These are phyloP conservation scores for Indri indri DNA, from an alignment of 2,113 vertebrate species.

Conservation along the genomic window DNA sequence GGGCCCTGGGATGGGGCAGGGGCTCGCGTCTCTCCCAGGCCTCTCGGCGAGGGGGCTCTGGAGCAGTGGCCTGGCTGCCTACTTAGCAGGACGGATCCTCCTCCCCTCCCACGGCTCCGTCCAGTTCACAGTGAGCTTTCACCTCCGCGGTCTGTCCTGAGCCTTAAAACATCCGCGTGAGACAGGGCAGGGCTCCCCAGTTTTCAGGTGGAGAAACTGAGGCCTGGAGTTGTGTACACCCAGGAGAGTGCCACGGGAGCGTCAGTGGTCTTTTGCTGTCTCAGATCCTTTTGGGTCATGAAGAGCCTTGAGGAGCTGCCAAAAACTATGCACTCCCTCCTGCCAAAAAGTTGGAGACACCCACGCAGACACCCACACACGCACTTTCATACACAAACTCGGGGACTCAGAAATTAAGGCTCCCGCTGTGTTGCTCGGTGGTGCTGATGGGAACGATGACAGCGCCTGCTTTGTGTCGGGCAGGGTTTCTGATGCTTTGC, in stretches of 20 bases:
- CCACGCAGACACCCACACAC: background rate
- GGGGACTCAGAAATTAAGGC: background rate
- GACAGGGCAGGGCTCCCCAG: background rate
- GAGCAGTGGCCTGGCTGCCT: background rate
- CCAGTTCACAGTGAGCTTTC: background rate
- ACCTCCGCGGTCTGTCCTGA: background rate
- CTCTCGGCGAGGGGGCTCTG: background rate
- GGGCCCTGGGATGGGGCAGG: background rate
- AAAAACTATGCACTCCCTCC: background rate
- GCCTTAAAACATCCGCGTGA: fast-evolving
- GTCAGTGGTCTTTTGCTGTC: background rate
- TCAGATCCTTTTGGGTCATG: background rate
- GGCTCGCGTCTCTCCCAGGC: background rate
- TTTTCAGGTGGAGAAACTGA: background rate
- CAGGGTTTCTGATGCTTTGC: background rate
- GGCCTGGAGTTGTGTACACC: background rate
- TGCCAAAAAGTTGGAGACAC: background rate
- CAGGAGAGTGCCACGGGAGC: background rate
- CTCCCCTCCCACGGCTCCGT: background rate
- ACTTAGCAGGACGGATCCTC: background rate
- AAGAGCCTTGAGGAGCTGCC: background rate
- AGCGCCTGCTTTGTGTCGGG: background rate
- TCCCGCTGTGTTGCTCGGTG: background rate
- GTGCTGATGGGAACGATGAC: background rate
- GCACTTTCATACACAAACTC: background rate